Conservation (phyloP, 2,888 invertebrate species). For the Tinea trinotella region DNA sequence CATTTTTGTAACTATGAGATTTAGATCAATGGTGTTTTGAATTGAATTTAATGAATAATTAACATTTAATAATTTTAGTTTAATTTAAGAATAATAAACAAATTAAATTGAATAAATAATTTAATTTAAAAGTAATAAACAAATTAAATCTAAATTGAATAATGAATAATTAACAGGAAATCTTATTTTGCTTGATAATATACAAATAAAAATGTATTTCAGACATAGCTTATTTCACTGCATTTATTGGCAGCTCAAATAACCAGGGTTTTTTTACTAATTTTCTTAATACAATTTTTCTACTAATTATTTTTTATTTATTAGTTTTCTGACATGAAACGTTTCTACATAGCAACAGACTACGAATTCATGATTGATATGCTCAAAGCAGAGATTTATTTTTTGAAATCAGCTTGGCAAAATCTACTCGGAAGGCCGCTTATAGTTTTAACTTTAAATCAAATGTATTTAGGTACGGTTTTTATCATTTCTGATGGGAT, state of each 20-base stretch:
- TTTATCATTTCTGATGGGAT: constrained; percentile 24
- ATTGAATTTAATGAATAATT: too few species aligned
- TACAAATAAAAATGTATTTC: too few species aligned
- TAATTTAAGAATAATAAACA: too few species aligned
- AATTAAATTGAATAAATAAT: too few species aligned
- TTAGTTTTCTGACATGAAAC: constrained; percentile 97
- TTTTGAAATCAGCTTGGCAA: constrained; percentile 98
- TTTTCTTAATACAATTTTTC: not conserved
- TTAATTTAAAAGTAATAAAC: too few species aligned
- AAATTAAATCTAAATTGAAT: too few species aligned
- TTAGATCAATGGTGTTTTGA: too few species aligned
- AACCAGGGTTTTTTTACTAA: not conserved
- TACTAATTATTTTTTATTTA: constrained; percentile 32
- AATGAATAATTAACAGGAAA: too few species aligned
- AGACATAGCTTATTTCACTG: not conserved
- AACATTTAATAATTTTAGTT: too few species aligned
- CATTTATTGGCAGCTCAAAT: too few species aligned
- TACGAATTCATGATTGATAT: constrained; percentile 98
- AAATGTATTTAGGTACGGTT: constrained; percentile 87
- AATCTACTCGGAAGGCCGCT: constrained; percentile 97
- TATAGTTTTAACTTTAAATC: constrained; percentile 91
- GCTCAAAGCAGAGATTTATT: constrained; percentile 97
- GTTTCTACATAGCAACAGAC: constrained; percentile 99
- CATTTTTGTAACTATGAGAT: too few species aligned
- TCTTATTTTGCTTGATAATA: too few species aligned